Conservation (phyloP, 2,888 invertebrate species). For the Patella ulyssiponensis region DNA sequence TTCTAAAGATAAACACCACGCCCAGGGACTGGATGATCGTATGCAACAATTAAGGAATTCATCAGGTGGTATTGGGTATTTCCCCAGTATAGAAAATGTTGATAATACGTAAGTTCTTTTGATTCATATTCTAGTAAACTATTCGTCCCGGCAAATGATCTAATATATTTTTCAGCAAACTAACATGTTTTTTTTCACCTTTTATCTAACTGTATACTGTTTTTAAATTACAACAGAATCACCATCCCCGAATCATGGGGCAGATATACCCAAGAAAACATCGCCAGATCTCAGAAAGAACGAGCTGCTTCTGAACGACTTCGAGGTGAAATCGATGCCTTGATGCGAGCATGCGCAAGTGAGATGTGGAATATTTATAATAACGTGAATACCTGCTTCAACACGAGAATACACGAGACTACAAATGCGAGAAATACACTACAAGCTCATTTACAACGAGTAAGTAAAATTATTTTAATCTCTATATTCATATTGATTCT, state of each 20-base stretch:
- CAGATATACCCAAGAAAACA: conserved; percentile 69
- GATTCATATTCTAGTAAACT: not conserved
- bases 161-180: not conserved
- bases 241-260: conserved; percentile 77
- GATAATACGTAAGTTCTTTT: conserved; percentile 66
- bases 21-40: conserved; percentile 73
- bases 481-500: no score
- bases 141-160: no score
- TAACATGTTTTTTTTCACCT: no score
- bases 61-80: conserved; percentile 63
- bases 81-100: conserved; percentile 66
- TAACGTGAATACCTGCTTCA: conserved; percentile 69
- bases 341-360: conserved; percentile 65
- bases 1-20: conserved; percentile 88
- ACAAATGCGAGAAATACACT: conserved; percentile 69
- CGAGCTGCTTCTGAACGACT: conserved; percentile 66
- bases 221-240: conserved; percentile 74
- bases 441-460: conserved; percentile 69
- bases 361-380: conserved; percentile 72
- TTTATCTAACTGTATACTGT: not conserved
- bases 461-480: conserved; percentile 35
- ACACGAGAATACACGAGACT: conserved; percentile 65
- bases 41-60: conserved; percentile 66
- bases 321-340: conserved; percentile 67
- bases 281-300: conserved; percentile 68